Percentiles rank a stretch among this genome's conserved stretches.
These are phyloP conservation scores for Lathamus discolor DNA, from an alignment of 2,113 vertebrate genomes.

Conservation along the genomic window DNA sequence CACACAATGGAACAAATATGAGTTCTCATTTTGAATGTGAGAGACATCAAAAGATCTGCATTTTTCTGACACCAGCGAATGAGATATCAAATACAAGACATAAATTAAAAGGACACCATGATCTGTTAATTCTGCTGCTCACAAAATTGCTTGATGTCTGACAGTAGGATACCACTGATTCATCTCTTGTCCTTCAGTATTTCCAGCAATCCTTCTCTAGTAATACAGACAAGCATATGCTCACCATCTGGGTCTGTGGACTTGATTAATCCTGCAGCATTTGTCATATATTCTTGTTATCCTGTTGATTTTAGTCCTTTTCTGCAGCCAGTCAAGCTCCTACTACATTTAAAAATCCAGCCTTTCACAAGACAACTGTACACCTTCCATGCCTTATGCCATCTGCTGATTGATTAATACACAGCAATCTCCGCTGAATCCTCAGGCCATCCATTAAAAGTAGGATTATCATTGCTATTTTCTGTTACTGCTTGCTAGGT, in stretches of 20 bases:
- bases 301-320: background rate
- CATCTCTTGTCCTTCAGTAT: background rate
- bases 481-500: background rate
- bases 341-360: background rate
- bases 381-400: background rate
- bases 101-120: background rate
- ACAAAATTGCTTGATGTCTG: background rate
- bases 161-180: background rate
- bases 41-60: background rate
- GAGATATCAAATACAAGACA: background rate
- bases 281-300: background rate
- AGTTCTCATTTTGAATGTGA: background rate
- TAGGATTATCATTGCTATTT: background rate
- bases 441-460: background rate
- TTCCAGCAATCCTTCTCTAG: background rate
- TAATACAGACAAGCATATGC: background rate
- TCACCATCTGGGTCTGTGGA: background rate
- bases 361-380: background rate
- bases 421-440: background rate
- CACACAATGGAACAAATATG: background rate
- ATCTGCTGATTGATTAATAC: background rate
- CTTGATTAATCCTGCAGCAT: background rate
- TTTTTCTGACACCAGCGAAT: background rate
- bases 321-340: background rate
- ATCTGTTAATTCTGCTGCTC: slow-evolving; percentile 1